Evolutionary conservation across 2,888 invertebrate genomes (phyloP), one percentile per base, ranked within the genome.

Genomic region (Homarus gammarus): DNA sequence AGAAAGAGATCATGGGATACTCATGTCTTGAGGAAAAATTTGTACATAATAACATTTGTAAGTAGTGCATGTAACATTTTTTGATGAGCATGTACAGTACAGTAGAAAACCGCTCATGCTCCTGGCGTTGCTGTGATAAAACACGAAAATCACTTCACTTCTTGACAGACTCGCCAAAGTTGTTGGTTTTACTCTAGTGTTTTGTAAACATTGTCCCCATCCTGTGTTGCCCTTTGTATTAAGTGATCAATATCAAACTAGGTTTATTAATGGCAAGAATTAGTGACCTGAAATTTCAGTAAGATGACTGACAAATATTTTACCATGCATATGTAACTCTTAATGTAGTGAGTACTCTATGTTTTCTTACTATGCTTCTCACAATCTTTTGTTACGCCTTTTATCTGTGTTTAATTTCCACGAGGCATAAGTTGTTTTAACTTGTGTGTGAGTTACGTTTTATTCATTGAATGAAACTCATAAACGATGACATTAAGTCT

Each of bases 161-260:
- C 38, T 40, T n/a, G 15, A 15, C 38, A 73, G 38, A 38, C 73
- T 40, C 15, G 38, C 31, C 75, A 75, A 75, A 40, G 49, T 27
- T 40, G 31, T n/a, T 31, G 12, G 49, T 31, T 49, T 40, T 49
- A 73, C 27, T 8, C 44, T 27, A 44, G 12, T 79, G 33, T 56
- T n/a, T 56, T 79, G 36, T 79, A 36, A 79, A 56, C 56, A 36
- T 79, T 79, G 18, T 31, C 22, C 27, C 31, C 27, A 64, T 40
- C 33, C 31, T 44, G 27, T 78, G 51, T 49, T 56, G 27, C 27
- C 51, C 44, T 78, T 33, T 8, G 0, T 51, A 31, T 31, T 44
- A 51, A 51, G 33, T 56, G 27, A 73, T 73, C n/a, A 73, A n/a
- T n/a, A 83, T 49, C 27, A 73, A 12, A 73, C 40, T 61, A 73